phyloP scores from a whole-genome alignment of 2,113 vertebrate genomes.

The Phalacrocorax aristotelis region DNA sequence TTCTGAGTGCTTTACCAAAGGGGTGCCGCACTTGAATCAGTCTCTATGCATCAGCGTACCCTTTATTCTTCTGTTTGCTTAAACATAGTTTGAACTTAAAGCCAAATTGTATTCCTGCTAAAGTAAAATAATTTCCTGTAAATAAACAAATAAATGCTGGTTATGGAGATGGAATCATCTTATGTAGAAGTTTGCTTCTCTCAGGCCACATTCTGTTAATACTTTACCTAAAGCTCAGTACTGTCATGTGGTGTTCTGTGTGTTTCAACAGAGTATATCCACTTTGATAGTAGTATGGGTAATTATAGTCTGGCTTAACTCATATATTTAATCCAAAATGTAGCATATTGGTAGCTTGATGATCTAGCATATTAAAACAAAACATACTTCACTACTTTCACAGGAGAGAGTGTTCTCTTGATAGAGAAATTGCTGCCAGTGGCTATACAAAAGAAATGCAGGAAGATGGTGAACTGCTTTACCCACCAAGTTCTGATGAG shows the following conservation, averaged over 20 bases:
- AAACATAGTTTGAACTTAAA: neutral
- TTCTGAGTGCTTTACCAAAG: neutral
- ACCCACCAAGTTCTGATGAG: slow-evolving; percentile 75
- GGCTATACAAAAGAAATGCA: slow-evolving; percentile 90
- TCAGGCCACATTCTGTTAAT: neutral
- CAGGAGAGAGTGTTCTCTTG: slow-evolving; percentile 85
- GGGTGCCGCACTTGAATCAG: neutral
- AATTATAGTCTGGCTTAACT: neutral
- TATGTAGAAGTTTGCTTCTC: neutral
- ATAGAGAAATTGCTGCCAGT: slow-evolving; percentile 89
- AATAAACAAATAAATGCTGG: neutral
- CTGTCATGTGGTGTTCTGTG: neutral
- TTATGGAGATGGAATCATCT: neutral
- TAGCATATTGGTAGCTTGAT: neutral
- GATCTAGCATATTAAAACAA: neutral
- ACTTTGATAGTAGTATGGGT: neutral
- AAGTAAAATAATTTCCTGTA: neutral
- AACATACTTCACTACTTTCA: neutral
- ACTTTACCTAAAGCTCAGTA: neutral
- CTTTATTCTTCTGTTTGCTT: neutral
- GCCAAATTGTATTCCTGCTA: neutral
- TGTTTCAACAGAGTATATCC: neutral
- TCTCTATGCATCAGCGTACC: neutral
- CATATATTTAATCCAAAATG: neutral
- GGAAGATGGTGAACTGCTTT: slow-evolving; percentile 79